Conservation (phyloP, 2,797 vertebrate genomes). For the Bryconaethiops microstoma region DNA sequence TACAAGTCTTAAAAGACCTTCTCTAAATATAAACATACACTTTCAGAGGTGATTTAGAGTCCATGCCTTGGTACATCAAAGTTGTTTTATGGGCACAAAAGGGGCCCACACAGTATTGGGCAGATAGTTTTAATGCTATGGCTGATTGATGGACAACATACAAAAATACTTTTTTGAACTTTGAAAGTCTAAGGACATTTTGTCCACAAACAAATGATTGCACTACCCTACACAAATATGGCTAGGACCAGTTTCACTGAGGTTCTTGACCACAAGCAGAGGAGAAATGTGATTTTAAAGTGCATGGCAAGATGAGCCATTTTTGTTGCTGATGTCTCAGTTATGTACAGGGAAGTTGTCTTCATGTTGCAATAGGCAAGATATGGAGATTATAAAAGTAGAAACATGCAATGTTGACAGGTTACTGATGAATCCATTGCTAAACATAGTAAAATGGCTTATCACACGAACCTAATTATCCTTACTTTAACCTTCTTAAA, state of each 20-base stretch:
- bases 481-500: neutral
- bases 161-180: neutral
- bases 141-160: neutral
- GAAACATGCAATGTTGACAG: neutral
- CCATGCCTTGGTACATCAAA: too few relatives aligned
- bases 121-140: too few relatives aligned
- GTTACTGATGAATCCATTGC: neutral
- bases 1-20: too few relatives aligned
- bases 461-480: slow-evolving; percentile 3
- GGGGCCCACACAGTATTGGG: too few relatives aligned
- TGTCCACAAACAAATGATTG: neutral
- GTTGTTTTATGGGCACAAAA: too few relatives aligned
- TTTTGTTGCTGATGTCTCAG: neutral
- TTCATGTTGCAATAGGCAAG: slow-evolving; percentile 14
- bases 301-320: neutral
- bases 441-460: too few relatives aligned
- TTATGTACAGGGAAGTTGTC: neutral
- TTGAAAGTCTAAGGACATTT: neutral
- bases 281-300: neutral
- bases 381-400: neutral
- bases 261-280: neutral
- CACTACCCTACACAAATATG: neutral
- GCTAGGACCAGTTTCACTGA: neutral
- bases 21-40: too few relatives aligned
- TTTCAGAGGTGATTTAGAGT: too few relatives aligned